These are phyloP conservation scores for Idaea straminata DNA, from an alignment of 2,888 invertebrate species.

Conservation along the genomic window DNA sequence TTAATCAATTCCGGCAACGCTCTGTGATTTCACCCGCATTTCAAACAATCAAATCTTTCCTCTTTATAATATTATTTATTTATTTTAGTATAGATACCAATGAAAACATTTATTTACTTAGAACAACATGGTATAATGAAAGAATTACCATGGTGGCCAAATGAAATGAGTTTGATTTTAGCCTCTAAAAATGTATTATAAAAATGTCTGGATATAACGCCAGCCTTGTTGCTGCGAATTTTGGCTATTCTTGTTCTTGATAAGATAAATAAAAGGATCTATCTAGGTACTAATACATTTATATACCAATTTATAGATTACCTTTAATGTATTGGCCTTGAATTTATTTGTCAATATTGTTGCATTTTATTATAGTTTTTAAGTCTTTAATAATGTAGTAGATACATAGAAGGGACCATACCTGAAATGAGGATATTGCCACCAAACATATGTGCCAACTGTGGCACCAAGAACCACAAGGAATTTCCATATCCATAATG, in stretches of 20 bases:
- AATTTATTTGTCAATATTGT: background rate
- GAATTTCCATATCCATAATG: constrained; percentile 98
- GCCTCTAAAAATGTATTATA: no score
- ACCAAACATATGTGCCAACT: constrained; percentile 97
- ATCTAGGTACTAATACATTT: background rate
- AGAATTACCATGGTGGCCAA: no score
- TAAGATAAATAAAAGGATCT: background rate
- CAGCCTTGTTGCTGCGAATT: background rate
- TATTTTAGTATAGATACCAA: background rate
- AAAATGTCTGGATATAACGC: no score
- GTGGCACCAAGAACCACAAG: constrained; percentile 94
- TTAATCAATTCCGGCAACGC: no score
- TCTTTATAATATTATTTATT: background rate
- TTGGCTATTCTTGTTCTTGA: background rate
- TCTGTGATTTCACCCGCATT: background rate
- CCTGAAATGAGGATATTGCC: constrained; percentile 97
- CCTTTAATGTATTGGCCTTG: background rate
- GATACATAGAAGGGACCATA: constrained; percentile 45
- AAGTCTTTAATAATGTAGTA: no score
- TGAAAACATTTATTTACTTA: background rate
- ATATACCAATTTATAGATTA: background rate
- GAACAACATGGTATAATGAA: no score
- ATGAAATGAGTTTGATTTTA: no score
- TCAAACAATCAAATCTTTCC: background rate
- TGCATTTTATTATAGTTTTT: no score